Evolutionary conservation across 1,140 invertebrate genomes (phyloP).

Genomic region (Formica selysi): DNA sequence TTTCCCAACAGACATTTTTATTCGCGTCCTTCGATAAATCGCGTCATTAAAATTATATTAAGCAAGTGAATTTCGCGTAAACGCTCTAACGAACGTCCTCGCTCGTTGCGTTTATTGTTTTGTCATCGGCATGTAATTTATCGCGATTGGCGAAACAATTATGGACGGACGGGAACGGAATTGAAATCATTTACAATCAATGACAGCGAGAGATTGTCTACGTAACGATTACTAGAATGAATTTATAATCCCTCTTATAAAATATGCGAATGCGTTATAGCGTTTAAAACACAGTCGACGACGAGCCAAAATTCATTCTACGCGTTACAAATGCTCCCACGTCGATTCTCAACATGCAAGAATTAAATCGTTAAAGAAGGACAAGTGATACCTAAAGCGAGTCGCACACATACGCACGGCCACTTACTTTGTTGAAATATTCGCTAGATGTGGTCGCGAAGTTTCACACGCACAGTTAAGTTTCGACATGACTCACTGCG

Average conservation of each 20-base stretch:
- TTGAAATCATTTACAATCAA: constrained; percentile 61
- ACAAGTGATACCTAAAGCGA: background rate
- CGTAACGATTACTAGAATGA: constrained; percentile 64
- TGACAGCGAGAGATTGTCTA: constrained; percentile 54
- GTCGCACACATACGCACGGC: background rate
- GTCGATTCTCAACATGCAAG: background rate
- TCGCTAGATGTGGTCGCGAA: background rate
- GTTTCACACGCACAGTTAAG: constrained; percentile 38
- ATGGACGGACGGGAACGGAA: constrained; percentile 2
- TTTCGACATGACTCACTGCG: constrained; percentile 50
- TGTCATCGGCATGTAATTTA: constrained; percentile 61
- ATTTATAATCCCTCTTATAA: constrained; percentile 68
- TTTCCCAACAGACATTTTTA: constrained; percentile 16
- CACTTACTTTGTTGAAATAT: background rate
- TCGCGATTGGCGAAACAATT: constrained; percentile 45
- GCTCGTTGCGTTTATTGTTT: constrained; percentile 55
- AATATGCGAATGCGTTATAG: constrained; percentile 56
- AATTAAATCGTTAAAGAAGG: constrained; percentile 6
- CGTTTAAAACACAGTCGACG: constrained; percentile 55
- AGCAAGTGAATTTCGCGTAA: constrained; percentile 12
- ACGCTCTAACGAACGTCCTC: constrained; percentile 61
- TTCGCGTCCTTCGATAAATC: constrained; percentile 16
- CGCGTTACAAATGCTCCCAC: background rate
- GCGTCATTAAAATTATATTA: constrained; percentile 31
- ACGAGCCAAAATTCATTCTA: constrained; percentile 12